These are phyloP conservation scores for Epinotia nisella DNA, from an alignment of 2,888 invertebrate genomes.

Conservation along the genomic window DNA sequence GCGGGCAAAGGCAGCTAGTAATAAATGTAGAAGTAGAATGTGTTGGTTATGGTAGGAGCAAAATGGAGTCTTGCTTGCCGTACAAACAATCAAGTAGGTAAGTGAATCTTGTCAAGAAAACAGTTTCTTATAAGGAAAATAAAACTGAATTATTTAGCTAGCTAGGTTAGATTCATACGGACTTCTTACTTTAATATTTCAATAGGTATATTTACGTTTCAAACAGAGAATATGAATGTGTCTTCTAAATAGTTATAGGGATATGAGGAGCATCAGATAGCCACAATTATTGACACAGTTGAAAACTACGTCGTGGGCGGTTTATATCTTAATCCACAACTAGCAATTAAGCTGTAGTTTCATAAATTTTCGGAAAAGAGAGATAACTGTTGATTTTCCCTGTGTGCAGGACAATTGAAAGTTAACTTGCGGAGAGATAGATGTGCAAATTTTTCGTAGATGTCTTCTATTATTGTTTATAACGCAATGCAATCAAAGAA, in stretches of 20 bases:
- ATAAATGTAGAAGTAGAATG: neutral
- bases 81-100: neutral
- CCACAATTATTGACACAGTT: no score
- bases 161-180: neutral
- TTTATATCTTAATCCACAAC: neutral
- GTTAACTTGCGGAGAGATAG: neutral
- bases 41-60: neutral
- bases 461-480: neutral
- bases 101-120: neutral
- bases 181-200: no score
- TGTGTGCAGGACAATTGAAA: neutral
- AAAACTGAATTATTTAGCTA: neutral
- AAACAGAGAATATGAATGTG: no score
- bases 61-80: neutral
- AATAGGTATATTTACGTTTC: no score
- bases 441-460: neutral
- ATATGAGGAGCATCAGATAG: no score
- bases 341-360: neutral
- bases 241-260: no score
- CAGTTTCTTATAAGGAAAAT: conserved; percentile 6
- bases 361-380: neutral
- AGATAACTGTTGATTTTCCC: neutral
- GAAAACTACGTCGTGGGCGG: no score
- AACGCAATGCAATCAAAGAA: conserved; percentile 10
- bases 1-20: no score